phyloP scores from a whole-genome alignment of 2,797 vertebrate species.

The Scolopax rusticola region DNA sequence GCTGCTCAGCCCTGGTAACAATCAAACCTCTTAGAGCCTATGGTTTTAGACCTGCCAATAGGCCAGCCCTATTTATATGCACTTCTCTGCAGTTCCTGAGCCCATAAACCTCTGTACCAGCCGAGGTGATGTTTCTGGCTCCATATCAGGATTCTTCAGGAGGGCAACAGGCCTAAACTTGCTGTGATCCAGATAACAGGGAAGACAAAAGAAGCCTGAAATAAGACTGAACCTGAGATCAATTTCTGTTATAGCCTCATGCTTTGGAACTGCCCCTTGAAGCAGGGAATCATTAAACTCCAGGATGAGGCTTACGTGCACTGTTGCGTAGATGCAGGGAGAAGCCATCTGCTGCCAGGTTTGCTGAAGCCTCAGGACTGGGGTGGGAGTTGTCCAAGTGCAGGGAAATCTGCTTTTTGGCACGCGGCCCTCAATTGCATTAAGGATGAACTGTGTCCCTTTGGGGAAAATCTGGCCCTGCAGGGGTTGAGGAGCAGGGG shows the following conservation, averaged over 20 bases:
- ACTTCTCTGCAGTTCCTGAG: neutral
- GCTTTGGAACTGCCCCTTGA: neutral
- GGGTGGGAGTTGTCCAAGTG: neutral
- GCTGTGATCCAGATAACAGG: neutral
- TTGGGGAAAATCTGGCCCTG: neutral
- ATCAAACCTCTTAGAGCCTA: neutral
- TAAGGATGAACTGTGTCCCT: neutral
- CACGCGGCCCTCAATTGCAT: neutral
- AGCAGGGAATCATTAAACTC: neutral
- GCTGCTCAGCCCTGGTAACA: neutral
- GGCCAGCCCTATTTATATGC: neutral
- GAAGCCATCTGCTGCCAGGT: neutral
- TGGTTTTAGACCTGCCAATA: slow-evolving; percentile 1
- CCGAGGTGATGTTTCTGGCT: neutral
- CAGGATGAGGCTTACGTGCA: neutral
- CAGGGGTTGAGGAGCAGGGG: neutral
- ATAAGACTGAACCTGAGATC: neutral
- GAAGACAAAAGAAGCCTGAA: neutral
- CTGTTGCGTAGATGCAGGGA: neutral
- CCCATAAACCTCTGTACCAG: neutral
- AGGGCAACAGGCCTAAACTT: neutral
- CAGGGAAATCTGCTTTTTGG: neutral
- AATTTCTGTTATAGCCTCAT: neutral
- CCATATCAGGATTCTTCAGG: neutral
- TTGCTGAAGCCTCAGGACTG: neutral